Base-by-base conservation (phyloP, 2,797 vertebrate genomes). In the Astyanax mexicanus region DNA sequence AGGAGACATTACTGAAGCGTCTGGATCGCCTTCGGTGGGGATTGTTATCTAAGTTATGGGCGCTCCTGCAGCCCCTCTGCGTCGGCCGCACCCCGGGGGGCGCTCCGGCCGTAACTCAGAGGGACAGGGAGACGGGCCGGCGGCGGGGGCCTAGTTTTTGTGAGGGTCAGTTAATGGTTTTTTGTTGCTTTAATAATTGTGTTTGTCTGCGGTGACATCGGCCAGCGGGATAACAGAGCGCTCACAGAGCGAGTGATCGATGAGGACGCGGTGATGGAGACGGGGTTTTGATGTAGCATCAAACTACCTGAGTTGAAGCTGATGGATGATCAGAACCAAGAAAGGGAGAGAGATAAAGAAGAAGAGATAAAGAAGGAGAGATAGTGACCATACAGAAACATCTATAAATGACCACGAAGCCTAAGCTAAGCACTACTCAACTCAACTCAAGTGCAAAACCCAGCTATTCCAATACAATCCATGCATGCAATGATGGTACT, bases 41-140 rank as follows among this genome's bases (percentile, higher is more conserved):
- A 69, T 55, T 54, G 68, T 54, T 69, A 69, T 69, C 51, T 69
- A 54, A 52, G 29, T 52, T 69, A 69, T 69, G 66, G 49, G 47
- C 5, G 47, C n/a, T n/a, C n/a, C 29, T 9, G 6, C 60, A 57
- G 57, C 57, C 57, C 19, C 57, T 8, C 35, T 40, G 58, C 19
- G 27, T 61, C 12, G 17, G 17, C 9, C 9, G 57, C 1, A 19
- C 4, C 0, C 32, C n/a, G 19, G 19, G 35, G 17, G 35, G 9
- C 19, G 13, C 58, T 38, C 37, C 13, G n/a, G 35, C 35, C 19
- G 62, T 62, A 62, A 62, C 35, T 62, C 37, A 23, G 10, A 11
- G 4, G 11, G 37, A 23, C 58, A 11, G 21, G 58, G 15, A 29
- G 21, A 40, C 15, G 55, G 55, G 4, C 3, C 13, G 3, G 9